Conservation (phyloP, 1,140 invertebrate genomes). For the Pristionchus pacificus region DNA sequence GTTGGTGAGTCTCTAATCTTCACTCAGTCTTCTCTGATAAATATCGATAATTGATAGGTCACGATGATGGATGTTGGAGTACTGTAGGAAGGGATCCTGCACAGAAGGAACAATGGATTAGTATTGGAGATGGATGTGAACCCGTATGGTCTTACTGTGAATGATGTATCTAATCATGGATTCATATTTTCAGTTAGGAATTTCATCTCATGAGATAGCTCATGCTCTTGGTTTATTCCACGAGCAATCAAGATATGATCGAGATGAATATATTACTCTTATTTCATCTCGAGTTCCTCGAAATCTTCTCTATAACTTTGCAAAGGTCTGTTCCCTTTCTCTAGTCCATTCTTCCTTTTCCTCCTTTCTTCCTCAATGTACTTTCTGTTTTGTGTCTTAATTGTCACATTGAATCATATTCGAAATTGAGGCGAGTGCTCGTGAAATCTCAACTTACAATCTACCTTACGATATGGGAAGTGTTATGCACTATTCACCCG, state of each 20-base stretch:
- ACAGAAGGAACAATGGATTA: slow-evolving; percentile 25
- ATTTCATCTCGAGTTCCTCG: slow-evolving; percentile 12
- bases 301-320: slow-evolving; percentile 28
- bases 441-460: slow-evolving; percentile 15
- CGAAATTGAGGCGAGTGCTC: no score
- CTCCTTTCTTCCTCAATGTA: background rate
- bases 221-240: slow-evolving; percentile 30
- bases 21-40: background rate
- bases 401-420: no score
- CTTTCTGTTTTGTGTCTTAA: no score
- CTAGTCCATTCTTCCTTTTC: background rate
- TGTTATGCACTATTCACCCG: slow-evolving; percentile 28
- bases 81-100: slow-evolving; percentile 27
- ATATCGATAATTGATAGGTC: slow-evolving; percentile 20
- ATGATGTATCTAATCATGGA: background rate
- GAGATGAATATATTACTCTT: slow-evolving; percentile 20
- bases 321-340: slow-evolving; percentile 24
- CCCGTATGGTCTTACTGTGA: slow-evolving; percentile 6
- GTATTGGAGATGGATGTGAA: slow-evolving; percentile 33
- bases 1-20: background rate
- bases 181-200: slow-evolving; percentile 19
- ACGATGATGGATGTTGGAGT: slow-evolving; percentile 34
- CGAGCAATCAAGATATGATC: slow-evolving; percentile 27
- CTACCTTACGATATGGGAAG: slow-evolving; percentile 28
- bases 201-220: slow-evolving; percentile 27